phyloP scores from a whole-genome alignment of 2,113 vertebrate species.

The Alectura lathami region DNA sequence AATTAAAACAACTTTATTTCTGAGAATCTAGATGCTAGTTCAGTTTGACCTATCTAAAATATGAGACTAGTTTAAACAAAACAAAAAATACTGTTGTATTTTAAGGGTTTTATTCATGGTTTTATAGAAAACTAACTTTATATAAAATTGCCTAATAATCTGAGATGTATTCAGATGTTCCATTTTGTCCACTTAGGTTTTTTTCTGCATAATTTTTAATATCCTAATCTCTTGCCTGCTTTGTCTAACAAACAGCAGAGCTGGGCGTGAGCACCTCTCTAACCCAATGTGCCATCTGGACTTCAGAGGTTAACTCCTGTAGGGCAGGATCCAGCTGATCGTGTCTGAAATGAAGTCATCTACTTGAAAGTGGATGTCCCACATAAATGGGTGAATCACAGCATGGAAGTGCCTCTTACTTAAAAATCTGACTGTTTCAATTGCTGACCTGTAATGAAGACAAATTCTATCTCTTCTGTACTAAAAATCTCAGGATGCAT shows the following conservation, averaged over 20 bases:
- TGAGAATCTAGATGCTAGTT: not conserved
- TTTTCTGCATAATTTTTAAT: not conserved
- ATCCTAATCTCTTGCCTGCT: not conserved
- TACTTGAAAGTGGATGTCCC: not conserved
- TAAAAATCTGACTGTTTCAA: not conserved
- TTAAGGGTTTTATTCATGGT: not conserved
- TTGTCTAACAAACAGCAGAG: not conserved
- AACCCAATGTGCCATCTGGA: rapidly evolving
- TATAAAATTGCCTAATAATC: not conserved
- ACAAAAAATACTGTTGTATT: not conserved
- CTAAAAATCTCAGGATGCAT: not conserved
- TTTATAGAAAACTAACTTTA: not conserved
- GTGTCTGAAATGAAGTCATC: not conserved
- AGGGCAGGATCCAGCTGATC: not conserved
- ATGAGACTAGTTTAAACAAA: not conserved
- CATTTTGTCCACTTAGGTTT: not conserved
- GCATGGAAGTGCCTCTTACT: not conserved
- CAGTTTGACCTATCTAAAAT: not conserved
- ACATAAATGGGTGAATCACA: not conserved
- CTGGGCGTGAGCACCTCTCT: rapidly evolving
- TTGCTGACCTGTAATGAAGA: not conserved
- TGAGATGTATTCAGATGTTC: not conserved
- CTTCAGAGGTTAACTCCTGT: not conserved
- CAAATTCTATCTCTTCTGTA: not conserved
- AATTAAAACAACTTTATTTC: not conserved